Base-by-base conservation (phyloP, 2,113 vertebrate genomes). In the Fulica atra region DNA sequence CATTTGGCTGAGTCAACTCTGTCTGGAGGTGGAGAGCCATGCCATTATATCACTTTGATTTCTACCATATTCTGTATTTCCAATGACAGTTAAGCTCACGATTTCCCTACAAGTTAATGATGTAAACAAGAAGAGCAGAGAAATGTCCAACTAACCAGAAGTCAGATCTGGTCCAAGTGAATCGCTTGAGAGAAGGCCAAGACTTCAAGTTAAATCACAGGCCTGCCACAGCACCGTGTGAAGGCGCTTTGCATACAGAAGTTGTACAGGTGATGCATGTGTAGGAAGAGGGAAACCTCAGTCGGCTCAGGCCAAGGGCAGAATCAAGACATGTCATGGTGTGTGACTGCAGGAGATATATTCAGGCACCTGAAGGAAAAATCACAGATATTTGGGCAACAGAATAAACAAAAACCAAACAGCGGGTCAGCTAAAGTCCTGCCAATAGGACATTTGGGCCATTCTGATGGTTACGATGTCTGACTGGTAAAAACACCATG, bases 21-120 rank as follows among this genome's bases (percentile, higher is more conserved):
- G 54, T 65, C 66, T 85, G 59, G 38, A 92, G 71, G 54, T 64
- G 46, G 51, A 81, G 18, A 94, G 42, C 28, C 23, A 51, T 35
- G 64, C 11, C 61, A 42, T 73, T 82, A 29, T 57, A 94, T 68
- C 74, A 88, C 46, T 88, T 35, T 59, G 56, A 18, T 46, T 94
- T 92, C 82, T 74, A 59, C 48, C 83, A 29, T 44, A 26, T 89
- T 97, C 48, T 68, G 16, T 77, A 78, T 95, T 93, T 95, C 79
- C 25, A 38, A 0, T 56, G 59, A 63, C 0, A 0, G 16, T 42
- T 28, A 60, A 44, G 31, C 11, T 91, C 63, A 36, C 23, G 31
- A 42, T 53, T 88, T 92, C 36, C 36, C 33, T 51, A 13, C 26
- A 51, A 36, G 54, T 68, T 81, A 91, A 88, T 68, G 87, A 19